Evolutionary conservation across 2,888 invertebrate species (phyloP), one percentile per base, ranked within the genome.

Genomic region (Oligia strigilis): DNA sequence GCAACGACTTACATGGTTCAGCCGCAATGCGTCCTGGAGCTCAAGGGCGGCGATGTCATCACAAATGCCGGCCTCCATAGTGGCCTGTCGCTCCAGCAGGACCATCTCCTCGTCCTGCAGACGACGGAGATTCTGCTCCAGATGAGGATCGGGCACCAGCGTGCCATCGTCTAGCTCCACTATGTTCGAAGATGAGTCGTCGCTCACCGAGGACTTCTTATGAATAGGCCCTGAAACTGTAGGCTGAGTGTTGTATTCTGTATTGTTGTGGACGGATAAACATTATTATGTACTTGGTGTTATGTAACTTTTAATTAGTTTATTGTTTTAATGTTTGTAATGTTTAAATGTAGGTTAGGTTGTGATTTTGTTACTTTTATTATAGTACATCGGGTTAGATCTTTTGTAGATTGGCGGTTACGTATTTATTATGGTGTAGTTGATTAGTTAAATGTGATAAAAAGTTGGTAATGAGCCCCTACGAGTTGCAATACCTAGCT

Each of bases 131-230:
- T 94, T 94, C 85, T 92, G 91, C 88, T 97, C 97, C 89, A 96
- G 81, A 64, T 95, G 94, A 0, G 95, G 92, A 66, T 96, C 96
- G 2, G 98, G 97, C 91, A 98, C 96, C 94, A 98, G 95, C 91
- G 98, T 98, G 91, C 98, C 98, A 96, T 99, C 99, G 93, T 99
- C 99, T 95, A 99, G 97, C 96, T 99, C 99, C 98, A 99, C 98
- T 96, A 98, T 98, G 95, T 99, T 99, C 91, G 99, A 99, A 90
- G 98, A 98, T 82, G 98, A 98, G 83, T 96, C 96, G 90, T 98
- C 98, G 96, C 99, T 99, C 95, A 98, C 98, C 92, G 99, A 98
- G 89, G 99, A 98, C 96, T 98, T 99, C 97, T 99, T 99, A 97
- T 98, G 98, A 95, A 98, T 98, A 97, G 99, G 98, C 96, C 99